phyloP scores from a whole-genome alignment of 2,888 invertebrate species.

The Caradrina kadenii region DNA sequence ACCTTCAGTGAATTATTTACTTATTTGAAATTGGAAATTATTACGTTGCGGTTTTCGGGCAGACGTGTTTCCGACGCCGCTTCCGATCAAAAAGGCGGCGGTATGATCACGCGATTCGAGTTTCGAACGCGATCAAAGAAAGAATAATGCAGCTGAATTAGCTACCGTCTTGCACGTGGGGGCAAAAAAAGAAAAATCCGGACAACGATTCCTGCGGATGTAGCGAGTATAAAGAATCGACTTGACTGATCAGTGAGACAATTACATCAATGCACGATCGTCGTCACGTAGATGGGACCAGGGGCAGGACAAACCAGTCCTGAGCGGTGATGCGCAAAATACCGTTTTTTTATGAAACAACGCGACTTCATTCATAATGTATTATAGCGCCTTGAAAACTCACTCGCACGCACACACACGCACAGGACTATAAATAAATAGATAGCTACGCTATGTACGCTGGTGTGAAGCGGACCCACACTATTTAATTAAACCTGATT shows the following conservation, averaged over 20 bases:
- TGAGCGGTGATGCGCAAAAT: constrained; percentile 78
- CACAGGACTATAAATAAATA: constrained; percentile 76
- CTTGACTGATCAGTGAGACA: constrained; percentile 79
- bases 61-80: constrained; percentile 88
- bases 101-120: constrained; percentile 84
- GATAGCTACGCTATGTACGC: constrained; percentile 68
- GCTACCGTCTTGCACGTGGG: constrained; percentile 66
- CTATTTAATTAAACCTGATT: constrained; percentile 76
- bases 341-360: constrained; percentile 85
- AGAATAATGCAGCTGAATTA: constrained; percentile 68
- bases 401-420: constrained; percentile 74
- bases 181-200: constrained; percentile 67
- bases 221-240: constrained; percentile 73
- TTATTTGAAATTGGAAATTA: constrained; percentile 88
- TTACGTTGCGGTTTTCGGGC: constrained; percentile 86
- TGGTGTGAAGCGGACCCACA: constrained; percentile 67
- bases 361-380: constrained; percentile 89
- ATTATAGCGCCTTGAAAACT: constrained; percentile 82
- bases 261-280: constrained; percentile 84
- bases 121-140: constrained; percentile 69
- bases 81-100: constrained; percentile 81
- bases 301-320: constrained; percentile 83
- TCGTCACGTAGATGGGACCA: constrained; percentile 80
- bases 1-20: constrained; percentile 84
- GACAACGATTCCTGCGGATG: constrained; percentile 78